Evolutionary conservation across 2,888 invertebrate species (phyloP), one percentile per base, ranked within the genome.

Genomic region (Myathropa florea): DNA sequence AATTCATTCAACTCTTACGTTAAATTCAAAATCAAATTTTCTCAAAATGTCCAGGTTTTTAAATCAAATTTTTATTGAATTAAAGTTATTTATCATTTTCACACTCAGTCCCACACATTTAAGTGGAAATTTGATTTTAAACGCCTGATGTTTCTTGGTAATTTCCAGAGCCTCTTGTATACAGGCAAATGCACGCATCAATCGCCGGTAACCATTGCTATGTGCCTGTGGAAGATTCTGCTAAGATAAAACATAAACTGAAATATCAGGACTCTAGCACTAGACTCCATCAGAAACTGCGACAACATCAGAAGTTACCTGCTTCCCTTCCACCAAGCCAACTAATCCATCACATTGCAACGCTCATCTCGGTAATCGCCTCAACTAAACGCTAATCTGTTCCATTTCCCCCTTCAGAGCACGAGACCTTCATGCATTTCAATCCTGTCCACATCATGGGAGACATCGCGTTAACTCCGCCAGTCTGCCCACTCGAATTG

Each of bases 401-500:
- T 46, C 18, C 46, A 7, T 46, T 46, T 18, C 46, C n/a, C 46
- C 46, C 9, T 2, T 7, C 46, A 0, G 18, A 18, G 46, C 2
- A 7, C n/a, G 18, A 46, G 46, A 46, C 39, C 39, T 12, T 65
- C 39, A 24, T 23, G 18, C 46, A 65, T n/a, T 65, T 39, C 65
- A 46, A 46, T 46, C 14, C 46, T 46, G 30, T 55, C 55, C 53
- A 63, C 33, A 55, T 30, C 21, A n/a, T 10, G 18, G 7, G 39
- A 60, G 39, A 28, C 55, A 68, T 70, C 77, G 18, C 18, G 53
- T 14, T 24, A 63, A 55, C 55, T 60, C 33, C 61, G 53, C 26
- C 46, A 70, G 18, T 77, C 77, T 70, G 72, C 79, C 80, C 72
- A 80, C 80, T 65, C 36, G 71, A 60, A 46, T 65, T 53, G 53